Percentiles rank a stretch among this genome's conserved stretches.
Evolutionary conservation across 2,797 vertebrate genomes (phyloP).

Genomic region (Lacerta agilis): DNA sequence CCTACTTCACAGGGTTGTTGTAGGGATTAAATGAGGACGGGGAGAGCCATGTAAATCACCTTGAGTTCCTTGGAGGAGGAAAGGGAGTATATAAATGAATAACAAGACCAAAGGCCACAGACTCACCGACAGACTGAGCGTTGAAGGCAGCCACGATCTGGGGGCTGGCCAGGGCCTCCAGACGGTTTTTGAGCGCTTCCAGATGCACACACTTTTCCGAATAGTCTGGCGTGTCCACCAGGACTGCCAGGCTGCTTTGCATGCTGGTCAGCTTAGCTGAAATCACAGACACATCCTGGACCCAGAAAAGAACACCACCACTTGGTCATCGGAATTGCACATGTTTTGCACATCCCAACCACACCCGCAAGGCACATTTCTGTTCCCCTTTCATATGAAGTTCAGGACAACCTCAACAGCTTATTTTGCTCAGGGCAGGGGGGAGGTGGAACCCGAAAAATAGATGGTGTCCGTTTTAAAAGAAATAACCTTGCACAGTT

Average conservation of each 20-base stretch:
- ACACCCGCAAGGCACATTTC: not conserved
- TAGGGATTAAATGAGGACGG: too few species aligned
- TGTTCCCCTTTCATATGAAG: not conserved
- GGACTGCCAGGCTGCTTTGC: constrained; percentile 95
- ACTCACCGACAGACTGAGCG: constrained; percentile 87
- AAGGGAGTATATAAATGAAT: too few species aligned
- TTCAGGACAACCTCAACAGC: not conserved
- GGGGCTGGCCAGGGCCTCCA: constrained; percentile 95
- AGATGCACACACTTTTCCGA: constrained; percentile 97
- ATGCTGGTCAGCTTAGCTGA: constrained; percentile 94
- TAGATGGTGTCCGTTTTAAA: not conserved
- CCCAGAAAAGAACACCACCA: not conserved
- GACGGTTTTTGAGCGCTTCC: constrained; percentile 95
- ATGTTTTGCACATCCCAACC: not conserved
- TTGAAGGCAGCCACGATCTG: constrained; percentile 94
- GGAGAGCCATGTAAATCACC: too few species aligned
- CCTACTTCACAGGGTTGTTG: too few species aligned
- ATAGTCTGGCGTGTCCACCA: constrained; percentile 96
- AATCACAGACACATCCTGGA: constrained; percentile 89
- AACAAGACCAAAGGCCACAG: fast-evolving
- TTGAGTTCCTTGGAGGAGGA: too few species aligned
- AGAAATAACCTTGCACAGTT: not conserved
- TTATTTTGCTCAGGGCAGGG: not conserved
- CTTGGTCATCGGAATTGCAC: fast-evolving
- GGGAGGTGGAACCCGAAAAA: too few species aligned